Conservation (phyloP, 2,797 vertebrate species). For the Pseudocheirus occidentalis region DNA sequence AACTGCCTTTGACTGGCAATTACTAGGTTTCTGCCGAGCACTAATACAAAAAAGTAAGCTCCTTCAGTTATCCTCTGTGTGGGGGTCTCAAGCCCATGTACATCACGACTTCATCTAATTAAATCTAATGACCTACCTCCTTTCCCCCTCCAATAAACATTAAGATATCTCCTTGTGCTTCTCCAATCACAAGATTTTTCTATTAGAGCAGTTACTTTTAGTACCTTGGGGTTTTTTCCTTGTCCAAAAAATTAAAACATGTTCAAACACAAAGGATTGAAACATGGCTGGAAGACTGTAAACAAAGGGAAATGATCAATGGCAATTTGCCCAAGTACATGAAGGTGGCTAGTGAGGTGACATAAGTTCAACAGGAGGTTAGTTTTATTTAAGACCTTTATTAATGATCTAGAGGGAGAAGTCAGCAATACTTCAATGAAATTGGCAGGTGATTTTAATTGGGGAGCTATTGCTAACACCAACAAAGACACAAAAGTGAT, state of each 20-base stretch:
- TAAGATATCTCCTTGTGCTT: not conserved
- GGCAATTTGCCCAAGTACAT: fast-evolving
- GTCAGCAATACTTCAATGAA: not conserved
- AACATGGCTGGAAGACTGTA: not conserved
- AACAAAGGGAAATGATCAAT: not conserved
- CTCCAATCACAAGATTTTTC: not conserved
- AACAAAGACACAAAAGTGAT: not conserved
- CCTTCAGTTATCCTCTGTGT: not conserved
- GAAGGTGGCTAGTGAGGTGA: not conserved
- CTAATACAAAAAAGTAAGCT: not conserved
- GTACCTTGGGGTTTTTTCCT: not conserved
- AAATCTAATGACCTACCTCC: not conserved
- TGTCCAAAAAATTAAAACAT: not conserved
- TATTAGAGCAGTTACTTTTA: not conserved
- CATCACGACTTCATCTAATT: not conserved
- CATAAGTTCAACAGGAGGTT: not conserved
- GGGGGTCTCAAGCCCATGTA: not conserved
- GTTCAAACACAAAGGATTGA: slow-evolving; percentile 16
- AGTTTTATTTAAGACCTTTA: not conserved
- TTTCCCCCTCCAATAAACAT: not conserved
- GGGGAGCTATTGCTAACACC: not conserved
- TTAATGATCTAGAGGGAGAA: not conserved
- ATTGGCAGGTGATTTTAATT: not conserved
- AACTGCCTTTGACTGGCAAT: slow-evolving; percentile 1
- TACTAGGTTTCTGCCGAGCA: not conserved